These are phyloP conservation scores for Heliconius eleuchia DNA, from an alignment of 1,140 invertebrate species.

Conservation along the genomic window DNA sequence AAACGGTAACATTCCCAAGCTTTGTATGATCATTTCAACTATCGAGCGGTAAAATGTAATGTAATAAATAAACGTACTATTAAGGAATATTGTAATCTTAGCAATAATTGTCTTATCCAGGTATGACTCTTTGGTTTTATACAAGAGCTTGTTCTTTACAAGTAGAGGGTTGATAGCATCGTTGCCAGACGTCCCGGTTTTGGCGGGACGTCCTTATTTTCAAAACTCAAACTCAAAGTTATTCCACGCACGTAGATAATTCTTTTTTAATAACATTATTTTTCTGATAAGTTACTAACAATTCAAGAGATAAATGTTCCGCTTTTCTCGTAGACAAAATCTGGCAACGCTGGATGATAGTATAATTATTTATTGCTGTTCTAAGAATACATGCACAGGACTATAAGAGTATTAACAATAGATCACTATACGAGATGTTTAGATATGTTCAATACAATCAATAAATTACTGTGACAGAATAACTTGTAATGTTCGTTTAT, in stretches of 20 bases:
- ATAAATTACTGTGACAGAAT: slow-evolving; percentile 37
- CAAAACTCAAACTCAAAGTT: too few species aligned
- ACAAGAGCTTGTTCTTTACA: slow-evolving; percentile 30
- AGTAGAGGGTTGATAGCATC: background rate
- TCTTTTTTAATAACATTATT: too few species aligned
- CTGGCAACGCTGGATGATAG: background rate
- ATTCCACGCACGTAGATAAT: too few species aligned
- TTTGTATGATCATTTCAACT: background rate
- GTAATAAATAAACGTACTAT: background rate
- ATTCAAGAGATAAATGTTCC: too few species aligned
- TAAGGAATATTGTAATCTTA: slow-evolving; percentile 20
- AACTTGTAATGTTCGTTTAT: slow-evolving; percentile 9
- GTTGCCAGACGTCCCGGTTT: too few species aligned
- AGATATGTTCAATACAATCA: slow-evolving; percentile 25
- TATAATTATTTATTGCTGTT: slow-evolving; percentile 25
- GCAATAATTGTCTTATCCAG: slow-evolving; percentile 29
- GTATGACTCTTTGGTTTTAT: slow-evolving; percentile 16
- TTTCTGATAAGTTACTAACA: too few species aligned
- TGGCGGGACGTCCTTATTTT: too few species aligned
- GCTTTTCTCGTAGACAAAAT: too few species aligned
- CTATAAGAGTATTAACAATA: slow-evolving; percentile 20
- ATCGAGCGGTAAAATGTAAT: background rate
- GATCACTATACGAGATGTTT: slow-evolving; percentile 29
- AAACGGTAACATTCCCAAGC: background rate
- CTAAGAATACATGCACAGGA: slow-evolving; percentile 15